Evolutionary conservation across 2,888 invertebrate genomes (phyloP), one percentile per base, ranked within the genome.

Genomic region (Sicus ferrugineus): DNA sequence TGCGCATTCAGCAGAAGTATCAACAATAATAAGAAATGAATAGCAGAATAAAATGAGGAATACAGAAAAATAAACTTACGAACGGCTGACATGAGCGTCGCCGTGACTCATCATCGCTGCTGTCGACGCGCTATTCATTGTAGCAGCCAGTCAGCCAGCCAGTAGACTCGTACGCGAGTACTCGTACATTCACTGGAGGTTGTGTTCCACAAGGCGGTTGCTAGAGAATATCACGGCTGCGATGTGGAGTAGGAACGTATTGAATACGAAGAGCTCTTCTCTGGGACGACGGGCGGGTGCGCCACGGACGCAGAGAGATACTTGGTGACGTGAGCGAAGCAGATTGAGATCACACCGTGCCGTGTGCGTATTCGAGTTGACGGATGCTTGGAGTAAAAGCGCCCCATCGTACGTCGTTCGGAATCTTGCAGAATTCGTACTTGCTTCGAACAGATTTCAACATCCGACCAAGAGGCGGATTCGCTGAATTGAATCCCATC

Each of bases 291-390:
- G 62, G 23, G 38, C 16, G 62, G 46, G 34, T 21, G 63, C 11
- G 54, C 30, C 50, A 23, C 16, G 50, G n/a, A 66, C 31, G n/a
- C 7, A 54, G 23, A 62, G n/a, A 38, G 19, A 54, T 26, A n/a
- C 31, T 28, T 28, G 69, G 67, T 67, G 70, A 65, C 46, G 69
- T 66, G 67, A 50, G 59, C 50, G 64, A 61, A 58, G 54, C 63
- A 59, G 59, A 64, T 70, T 70, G 58, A 50, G 64, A 69, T 67
- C 42, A 71, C 68, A 73, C 72, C 71, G 74, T 74, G 75, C 73
- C 73, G 75, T 73, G 75, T 75, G 75, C 74, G 74, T 71, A 72
- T 42, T 42, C 16, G 42, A 42, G 42, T n/a, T 42, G 42, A 9
- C n/a, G 42, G 42, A 42, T 42, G 42, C 42, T 42, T 42, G 1